Evolutionary conservation across 35 echinoderm and acorn worm genomes (phyloP), one percentile per base, ranked within the genome.

Genomic region (Chiridota heheva): DNA sequence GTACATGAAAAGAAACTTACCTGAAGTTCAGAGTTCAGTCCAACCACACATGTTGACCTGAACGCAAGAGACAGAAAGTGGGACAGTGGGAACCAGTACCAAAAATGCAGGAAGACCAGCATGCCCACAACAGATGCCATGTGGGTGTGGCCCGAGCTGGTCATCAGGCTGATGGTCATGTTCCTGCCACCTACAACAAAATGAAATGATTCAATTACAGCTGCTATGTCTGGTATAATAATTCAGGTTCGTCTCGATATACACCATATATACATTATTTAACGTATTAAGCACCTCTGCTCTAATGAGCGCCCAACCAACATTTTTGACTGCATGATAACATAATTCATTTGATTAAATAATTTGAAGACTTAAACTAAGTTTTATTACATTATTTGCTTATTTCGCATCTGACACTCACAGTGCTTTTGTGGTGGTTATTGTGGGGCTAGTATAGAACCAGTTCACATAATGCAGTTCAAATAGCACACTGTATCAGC

Each of bases 91-190:
- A 97, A 97, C 93, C 93, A 97, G 47, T 91, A 97, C 93, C 93
- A 97, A 84, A 97, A 91, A 70, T 97, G 93, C 46, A 90, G 85
- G 80, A 97, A 97, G 35, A 97, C 93, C 62, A 97, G 64, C 29
- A 97, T 70, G 10, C 93, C 93, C 15, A 97, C 93, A 38, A 97
- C 85, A 39, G 93, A 97, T 1, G 93, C 63, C 71, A 91, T 87
- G 74, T 97, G 93, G 20, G 89, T 97, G 72, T 97, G 93, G 43
- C 93, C 93, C 10, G 84, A 87, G 4, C 84, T 37, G 0, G 93
- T 91, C 84, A 91, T 88, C 10, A 97, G 78, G 27, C 80, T 82
- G 51, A 97, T 91, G 37, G 88, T 97, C 34, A 97, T 81, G 36
- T 97, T 97, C 3, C 93, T 77, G 4, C 93, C 93, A 97, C 93